Conservation (phyloP, 2,888 invertebrate genomes). For the Antheraea assamensis region DNA sequence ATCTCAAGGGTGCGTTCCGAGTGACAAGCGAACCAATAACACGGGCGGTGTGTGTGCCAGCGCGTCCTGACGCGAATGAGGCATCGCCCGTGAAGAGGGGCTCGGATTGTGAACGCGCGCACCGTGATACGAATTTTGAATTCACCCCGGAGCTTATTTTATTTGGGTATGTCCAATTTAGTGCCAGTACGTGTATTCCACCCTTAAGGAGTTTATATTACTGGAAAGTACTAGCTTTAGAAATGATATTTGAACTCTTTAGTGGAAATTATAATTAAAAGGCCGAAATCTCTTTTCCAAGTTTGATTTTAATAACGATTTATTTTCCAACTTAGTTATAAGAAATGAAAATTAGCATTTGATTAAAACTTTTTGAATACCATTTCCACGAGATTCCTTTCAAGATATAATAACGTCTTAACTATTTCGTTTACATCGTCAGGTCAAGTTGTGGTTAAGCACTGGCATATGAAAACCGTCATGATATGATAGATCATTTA, state of each 20-base stretch:
- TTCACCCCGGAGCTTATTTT: conserved; percentile 19
- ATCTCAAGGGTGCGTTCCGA: conserved; percentile 9
- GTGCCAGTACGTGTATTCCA: conserved; percentile 17
- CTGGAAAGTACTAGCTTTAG: background rate
- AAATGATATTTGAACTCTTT: background rate
- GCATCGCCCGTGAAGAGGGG: conserved; percentile 44
- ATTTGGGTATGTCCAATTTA: conserved; percentile 20
- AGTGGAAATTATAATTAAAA: background rate
- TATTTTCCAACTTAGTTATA: too few relatives aligned
- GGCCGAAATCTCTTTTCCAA: too few relatives aligned
- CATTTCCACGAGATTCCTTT: too few relatives aligned
- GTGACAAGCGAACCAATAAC: conserved; percentile 9
- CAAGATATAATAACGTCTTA: too few relatives aligned
- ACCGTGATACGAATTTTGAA: conserved; percentile 26
- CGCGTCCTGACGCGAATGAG: conserved; percentile 29
- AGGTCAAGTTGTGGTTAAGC: too few relatives aligned
- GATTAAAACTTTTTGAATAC: too few relatives aligned
- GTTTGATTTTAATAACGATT: too few relatives aligned
- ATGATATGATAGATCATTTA: too few relatives aligned
- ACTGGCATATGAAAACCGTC: too few relatives aligned
- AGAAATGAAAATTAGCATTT: too few relatives aligned
- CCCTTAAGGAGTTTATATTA: conserved; percentile 15
- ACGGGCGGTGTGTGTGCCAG: background rate
- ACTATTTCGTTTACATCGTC: too few relatives aligned
- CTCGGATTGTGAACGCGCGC: conserved; percentile 43